Evolutionary conservation across 2,113 vertebrate genomes (phyloP).

Genomic region (Podocnemis expansa): DNA sequence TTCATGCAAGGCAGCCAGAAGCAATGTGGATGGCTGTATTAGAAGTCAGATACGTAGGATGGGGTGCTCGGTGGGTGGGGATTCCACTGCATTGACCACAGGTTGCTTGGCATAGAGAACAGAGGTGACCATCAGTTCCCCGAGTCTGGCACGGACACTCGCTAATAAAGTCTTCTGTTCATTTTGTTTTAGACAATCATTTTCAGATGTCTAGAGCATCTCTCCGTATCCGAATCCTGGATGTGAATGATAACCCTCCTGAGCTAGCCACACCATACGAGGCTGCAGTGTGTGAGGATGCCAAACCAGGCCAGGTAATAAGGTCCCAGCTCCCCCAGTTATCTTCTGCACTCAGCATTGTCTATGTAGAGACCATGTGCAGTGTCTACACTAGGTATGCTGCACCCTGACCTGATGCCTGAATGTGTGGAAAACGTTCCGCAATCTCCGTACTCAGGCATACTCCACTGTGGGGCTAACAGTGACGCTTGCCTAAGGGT

Average conservation of each 20-base stretch:
- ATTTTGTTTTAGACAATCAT: constrained; percentile 85
- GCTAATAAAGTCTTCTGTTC: not conserved
- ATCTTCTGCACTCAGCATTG: not conserved
- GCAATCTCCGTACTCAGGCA: not conserved
- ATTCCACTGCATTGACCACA: not conserved
- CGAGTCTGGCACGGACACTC: not conserved
- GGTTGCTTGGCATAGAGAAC: fast-evolving
- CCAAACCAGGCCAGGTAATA: constrained; percentile 92
- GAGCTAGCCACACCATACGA: constrained; percentile 94
- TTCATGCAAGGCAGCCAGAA: not conserved
- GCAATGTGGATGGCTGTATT: not conserved
- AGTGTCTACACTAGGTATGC: not conserved
- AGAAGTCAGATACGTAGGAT: not conserved
- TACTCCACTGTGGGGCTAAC: too few species aligned
- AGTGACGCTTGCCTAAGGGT: too few species aligned
- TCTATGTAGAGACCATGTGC: too few species aligned
- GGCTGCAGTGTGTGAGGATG: constrained; percentile 93
- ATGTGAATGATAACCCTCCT: constrained; percentile 97
- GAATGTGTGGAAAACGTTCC: not conserved
- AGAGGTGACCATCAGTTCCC: not conserved
- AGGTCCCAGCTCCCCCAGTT: not conserved
- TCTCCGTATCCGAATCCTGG: constrained; percentile 94
- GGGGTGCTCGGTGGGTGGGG: too few species aligned
- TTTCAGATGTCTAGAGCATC: constrained; percentile 86
- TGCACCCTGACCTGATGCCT: not conserved